These are phyloP conservation scores for Spodoptera littoralis DNA, from an alignment of 2,888 invertebrate species.

Conservation along the genomic window DNA sequence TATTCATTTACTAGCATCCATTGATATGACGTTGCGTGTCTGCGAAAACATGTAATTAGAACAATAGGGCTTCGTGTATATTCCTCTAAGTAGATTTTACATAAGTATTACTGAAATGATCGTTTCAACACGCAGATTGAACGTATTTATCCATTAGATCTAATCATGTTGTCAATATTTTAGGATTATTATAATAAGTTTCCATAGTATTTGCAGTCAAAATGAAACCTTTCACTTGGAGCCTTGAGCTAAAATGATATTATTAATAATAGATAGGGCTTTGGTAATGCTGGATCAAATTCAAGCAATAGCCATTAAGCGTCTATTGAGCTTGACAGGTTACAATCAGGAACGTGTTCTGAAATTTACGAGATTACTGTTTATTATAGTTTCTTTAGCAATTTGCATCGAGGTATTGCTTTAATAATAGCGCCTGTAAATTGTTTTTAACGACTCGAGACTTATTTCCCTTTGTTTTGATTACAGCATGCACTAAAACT, in stretches of 20 bases:
- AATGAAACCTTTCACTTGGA: constrained; percentile 45
- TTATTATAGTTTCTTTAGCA: constrained; percentile 32
- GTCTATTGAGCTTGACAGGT: constrained; percentile 45
- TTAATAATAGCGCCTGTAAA: constrained; percentile 15
- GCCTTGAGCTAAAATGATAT: constrained; percentile 48
- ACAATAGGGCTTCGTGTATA: constrained; percentile 30
- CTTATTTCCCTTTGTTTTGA: constrained; percentile 1
- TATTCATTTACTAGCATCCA: constrained; percentile 44
- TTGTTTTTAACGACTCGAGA: too few relatives aligned
- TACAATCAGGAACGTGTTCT: constrained; percentile 46
- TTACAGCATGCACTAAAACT: neutral
- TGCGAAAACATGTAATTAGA: constrained; percentile 43
- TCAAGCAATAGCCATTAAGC: constrained; percentile 32
- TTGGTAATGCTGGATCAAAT: constrained; percentile 43
- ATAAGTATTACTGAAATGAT: constrained; percentile 23
- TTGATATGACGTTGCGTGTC: constrained; percentile 47
- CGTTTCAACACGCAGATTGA: constrained; percentile 20
- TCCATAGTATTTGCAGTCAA: constrained; percentile 32
- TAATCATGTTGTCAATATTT: constrained; percentile 55
- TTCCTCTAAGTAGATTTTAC: constrained; percentile 26
- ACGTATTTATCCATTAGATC: constrained; percentile 35
- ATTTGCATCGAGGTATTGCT: constrained; percentile 20
- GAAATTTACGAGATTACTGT: constrained; percentile 42
- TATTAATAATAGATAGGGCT: constrained; percentile 41
- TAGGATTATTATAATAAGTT: constrained; percentile 36